Evolutionary conservation across 2,113 vertebrate genomes (phyloP).

Genomic region (Emydura subglobosa): DNA sequence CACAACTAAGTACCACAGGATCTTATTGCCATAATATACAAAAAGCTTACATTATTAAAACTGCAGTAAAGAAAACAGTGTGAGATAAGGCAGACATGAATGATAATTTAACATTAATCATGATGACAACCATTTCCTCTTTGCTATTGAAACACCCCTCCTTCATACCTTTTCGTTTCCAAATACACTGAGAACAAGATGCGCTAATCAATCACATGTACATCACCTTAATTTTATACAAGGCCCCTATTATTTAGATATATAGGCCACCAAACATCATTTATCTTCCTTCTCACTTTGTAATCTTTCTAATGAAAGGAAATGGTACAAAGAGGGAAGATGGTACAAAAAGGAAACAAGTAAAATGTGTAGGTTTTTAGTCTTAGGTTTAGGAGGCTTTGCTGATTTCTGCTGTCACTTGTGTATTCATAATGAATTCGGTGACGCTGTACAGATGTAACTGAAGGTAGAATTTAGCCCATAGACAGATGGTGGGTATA

Average conservation of each 20-base stretch:
- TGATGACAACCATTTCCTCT: constrained; percentile 60
- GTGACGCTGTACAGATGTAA: neutral
- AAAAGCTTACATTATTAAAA: constrained; percentile 74
- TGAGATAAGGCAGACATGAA: constrained; percentile 53
- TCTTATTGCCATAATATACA: constrained; percentile 64
- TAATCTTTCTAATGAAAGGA: neutral
- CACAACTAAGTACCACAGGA: constrained; percentile 45
- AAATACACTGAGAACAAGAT: constrained; percentile 55
- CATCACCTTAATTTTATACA: constrained; percentile 47
- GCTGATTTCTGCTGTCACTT: neutral
- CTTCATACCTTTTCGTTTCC: constrained; percentile 61
- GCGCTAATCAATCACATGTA: constrained; percentile 58
- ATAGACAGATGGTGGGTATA: neutral
- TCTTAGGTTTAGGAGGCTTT: neutral
- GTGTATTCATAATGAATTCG: neutral
- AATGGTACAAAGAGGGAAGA: neutral
- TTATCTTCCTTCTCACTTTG: constrained; percentile 28
- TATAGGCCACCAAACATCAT: constrained; percentile 10
- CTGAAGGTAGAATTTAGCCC: neutral
- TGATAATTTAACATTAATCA: constrained; percentile 74
- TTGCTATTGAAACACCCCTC: constrained; percentile 40
- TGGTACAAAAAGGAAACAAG: neutral
- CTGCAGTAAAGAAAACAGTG: constrained; percentile 50
- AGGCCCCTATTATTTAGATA: constrained; percentile 27
- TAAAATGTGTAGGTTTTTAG: neutral